Conservation (phyloP, 1,140 invertebrate genomes). For the Bombus haemorrhoidalis region DNA sequence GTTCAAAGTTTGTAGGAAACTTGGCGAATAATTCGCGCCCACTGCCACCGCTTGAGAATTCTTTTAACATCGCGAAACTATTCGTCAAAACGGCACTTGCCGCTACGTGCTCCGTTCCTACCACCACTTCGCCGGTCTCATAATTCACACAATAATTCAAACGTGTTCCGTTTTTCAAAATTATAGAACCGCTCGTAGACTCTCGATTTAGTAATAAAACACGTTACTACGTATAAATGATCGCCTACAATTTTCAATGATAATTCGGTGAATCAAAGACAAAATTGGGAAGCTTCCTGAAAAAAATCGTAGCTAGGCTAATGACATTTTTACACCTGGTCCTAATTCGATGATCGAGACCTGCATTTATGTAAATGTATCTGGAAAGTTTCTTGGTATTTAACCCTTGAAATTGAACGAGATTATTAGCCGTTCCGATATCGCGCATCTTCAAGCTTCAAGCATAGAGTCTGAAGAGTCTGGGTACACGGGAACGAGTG, state of each 20-base stretch:
- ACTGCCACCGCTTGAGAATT: background rate
- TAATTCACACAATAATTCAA: background rate
- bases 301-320: no score
- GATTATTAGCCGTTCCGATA: background rate
- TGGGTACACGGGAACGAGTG: background rate
- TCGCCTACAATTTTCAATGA: background rate
- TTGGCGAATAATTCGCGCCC: background rate
- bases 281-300: no score
- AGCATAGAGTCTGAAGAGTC: background rate
- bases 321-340: background rate
- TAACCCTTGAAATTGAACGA: background rate
- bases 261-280: background rate
- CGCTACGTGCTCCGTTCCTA: background rate
- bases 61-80: constrained; percentile 7
- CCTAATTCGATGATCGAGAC: no score
- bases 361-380: background rate
- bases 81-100: background rate
- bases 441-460: background rate
- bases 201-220: background rate
- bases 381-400: background rate
- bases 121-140: no score
- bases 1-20: constrained; percentile 2
- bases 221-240: background rate
- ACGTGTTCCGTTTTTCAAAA: background rate
- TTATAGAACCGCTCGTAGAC: background rate